These are phyloP conservation scores for Diogma glabrata DNA, from an alignment of 2,888 invertebrate species.

Conservation along the genomic window DNA sequence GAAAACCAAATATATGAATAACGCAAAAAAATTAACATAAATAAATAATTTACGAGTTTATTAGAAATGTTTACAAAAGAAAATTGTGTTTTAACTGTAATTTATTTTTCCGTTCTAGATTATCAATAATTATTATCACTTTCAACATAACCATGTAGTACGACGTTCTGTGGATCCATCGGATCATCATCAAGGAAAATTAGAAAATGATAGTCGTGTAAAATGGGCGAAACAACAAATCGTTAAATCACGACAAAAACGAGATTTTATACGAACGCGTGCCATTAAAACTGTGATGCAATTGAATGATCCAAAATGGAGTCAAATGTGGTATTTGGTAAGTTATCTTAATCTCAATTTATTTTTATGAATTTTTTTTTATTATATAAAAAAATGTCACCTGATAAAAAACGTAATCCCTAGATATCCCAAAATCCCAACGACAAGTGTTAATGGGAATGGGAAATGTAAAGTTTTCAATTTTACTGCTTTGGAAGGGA, in stretches of 20 bases:
- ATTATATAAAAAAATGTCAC: neutral
- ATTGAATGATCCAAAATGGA: constrained; percentile 85
- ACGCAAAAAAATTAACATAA: too few species aligned
- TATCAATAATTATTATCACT: constrained; percentile 74
- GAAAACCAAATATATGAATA: too few species aligned
- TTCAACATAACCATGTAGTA: constrained; percentile 65
- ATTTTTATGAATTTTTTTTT: neutral
- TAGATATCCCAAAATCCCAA: too few species aligned
- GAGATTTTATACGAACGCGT: constrained; percentile 54
- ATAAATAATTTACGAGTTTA: too few species aligned
- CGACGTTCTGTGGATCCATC: constrained; percentile 66
- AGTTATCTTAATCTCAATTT: too few species aligned
- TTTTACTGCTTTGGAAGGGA: too few species aligned
- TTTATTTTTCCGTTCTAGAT: constrained; percentile 50
- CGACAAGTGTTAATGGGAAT: too few species aligned
- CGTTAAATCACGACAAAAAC: constrained; percentile 65
- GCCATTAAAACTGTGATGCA: constrained; percentile 32
- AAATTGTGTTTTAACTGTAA: constrained; percentile 4
- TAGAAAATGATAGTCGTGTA: constrained; percentile 65
- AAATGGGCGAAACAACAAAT: constrained; percentile 75
- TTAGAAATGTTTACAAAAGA: too few species aligned
- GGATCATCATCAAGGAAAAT: constrained; percentile 52
- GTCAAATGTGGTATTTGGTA: constrained; percentile 95
- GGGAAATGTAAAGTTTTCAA: too few species aligned
- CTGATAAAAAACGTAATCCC: neutral